These are phyloP conservation scores for Augochlorella aurata DNA, from an alignment of 2,888 invertebrate species.

Conservation along the genomic window DNA sequence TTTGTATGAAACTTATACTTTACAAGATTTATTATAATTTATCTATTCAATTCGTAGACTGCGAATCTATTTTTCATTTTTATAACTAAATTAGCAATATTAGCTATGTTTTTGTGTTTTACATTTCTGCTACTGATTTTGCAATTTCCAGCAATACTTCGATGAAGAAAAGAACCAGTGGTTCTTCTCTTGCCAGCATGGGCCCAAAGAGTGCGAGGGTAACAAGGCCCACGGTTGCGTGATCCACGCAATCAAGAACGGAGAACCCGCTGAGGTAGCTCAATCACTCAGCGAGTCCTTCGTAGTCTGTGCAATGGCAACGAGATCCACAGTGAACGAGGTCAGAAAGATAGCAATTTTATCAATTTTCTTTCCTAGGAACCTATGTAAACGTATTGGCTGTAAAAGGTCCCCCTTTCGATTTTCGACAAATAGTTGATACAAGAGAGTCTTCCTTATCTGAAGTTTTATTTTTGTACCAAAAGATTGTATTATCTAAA, in stretches of 20 bases:
- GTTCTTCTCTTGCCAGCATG: slow-evolving; percentile 83
- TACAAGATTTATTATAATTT: too few species aligned
- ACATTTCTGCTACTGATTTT: neutral
- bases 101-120: neutral
- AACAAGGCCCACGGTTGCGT: slow-evolving; percentile 83
- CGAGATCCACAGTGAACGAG: slow-evolving; percentile 66
- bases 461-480: too few species aligned
- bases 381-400: too few species aligned
- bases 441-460: too few species aligned
- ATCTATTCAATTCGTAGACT: too few species aligned
- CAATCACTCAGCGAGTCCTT: slow-evolving; percentile 72
- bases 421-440: too few species aligned
- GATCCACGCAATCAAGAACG: slow-evolving; percentile 76
- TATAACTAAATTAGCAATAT: too few species aligned
- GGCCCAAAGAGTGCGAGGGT: slow-evolving; percentile 82
- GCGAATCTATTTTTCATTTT: too few species aligned
- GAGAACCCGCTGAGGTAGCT: slow-evolving; percentile 59
- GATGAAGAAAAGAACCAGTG: slow-evolving; percentile 60
- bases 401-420: too few species aligned
- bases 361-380: neutral
- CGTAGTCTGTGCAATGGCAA: slow-evolving; percentile 81
- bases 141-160: slow-evolving; percentile 7
- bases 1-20: too few species aligned
- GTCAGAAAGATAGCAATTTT: slow-evolving; percentile 69
- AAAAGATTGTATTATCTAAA: too few species aligned